Conservation (phyloP, 2,113 vertebrate species). For the Pristiophorus japonicus region DNA sequence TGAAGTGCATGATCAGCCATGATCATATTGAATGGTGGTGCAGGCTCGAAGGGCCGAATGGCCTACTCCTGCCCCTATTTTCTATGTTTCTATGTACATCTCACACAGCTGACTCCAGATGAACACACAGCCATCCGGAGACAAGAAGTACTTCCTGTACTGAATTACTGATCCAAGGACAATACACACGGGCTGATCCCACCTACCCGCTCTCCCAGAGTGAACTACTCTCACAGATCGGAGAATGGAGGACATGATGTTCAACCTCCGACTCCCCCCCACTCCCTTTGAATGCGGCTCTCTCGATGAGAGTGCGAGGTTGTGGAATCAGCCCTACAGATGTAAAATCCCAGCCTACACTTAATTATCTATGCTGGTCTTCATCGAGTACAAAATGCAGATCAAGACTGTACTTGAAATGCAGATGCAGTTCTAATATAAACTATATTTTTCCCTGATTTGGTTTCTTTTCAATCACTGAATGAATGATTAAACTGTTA, state of each 20-base stretch:
- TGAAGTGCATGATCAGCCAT: no score
- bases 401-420: background rate
- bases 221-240: background rate
- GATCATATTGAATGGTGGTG: no score
- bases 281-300: background rate
- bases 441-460: background rate
- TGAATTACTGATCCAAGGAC: background rate
- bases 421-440: background rate
- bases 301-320: background rate
- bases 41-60: no score
- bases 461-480: background rate
- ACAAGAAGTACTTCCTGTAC: background rate
- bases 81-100: no score
- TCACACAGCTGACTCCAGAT: background rate
- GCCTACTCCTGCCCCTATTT: no score
- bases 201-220: no score
- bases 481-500: background rate
- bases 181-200: background rate
- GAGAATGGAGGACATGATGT: background rate
- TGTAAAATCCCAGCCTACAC: background rate
- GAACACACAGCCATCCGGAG: background rate
- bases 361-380: background rate
- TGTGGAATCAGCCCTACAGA: background rate
- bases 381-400: background rate
- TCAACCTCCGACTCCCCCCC: background rate